Conservation (phyloP, 2,797 vertebrate species). For the Scolopax rusticola region DNA sequence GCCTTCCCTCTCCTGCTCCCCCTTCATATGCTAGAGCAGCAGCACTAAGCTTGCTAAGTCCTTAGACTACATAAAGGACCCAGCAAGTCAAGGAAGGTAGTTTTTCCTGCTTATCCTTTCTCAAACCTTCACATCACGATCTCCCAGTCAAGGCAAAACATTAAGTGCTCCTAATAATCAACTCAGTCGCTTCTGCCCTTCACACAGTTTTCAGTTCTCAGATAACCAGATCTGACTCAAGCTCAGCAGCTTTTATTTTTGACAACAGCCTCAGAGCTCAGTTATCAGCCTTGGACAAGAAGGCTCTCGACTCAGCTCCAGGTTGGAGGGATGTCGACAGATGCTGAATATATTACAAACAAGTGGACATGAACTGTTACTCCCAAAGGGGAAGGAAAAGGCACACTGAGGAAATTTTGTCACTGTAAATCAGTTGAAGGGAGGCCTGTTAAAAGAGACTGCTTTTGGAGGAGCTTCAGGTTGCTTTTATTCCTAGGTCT, state of each 20-base stretch:
- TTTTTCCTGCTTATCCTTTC: neutral
- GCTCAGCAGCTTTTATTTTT: constrained; percentile 81
- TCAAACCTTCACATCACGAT: neutral
- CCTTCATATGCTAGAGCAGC: neutral
- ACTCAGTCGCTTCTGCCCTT: constrained; percentile 2
- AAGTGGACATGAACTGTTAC: constrained; percentile 33
- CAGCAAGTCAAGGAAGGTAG: neutral
- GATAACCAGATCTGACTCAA: constrained; percentile 61
- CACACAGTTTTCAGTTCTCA: constrained; percentile 48
- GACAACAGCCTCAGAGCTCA: constrained; percentile 39
- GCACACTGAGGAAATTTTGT: neutral
- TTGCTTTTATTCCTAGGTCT: neutral
- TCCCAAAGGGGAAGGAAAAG: neutral
- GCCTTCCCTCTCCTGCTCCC: too few relatives aligned
- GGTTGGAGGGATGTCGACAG: constrained; percentile 42
- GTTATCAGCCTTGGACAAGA: constrained; percentile 62
- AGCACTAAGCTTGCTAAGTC: neutral
- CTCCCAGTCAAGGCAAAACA: neutral
- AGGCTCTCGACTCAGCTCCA: constrained; percentile 16
- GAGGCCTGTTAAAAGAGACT: neutral
- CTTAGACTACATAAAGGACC: neutral
- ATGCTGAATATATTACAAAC: constrained; percentile 59
- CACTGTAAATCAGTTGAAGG: neutral
- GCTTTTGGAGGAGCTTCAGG: neutral
- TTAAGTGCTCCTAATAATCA: neutral